Percentiles rank a stretch among this genome's conserved stretches.
Conservation (phyloP, 2,113 vertebrate genomes). For the Eonycteris spelaea region DNA sequence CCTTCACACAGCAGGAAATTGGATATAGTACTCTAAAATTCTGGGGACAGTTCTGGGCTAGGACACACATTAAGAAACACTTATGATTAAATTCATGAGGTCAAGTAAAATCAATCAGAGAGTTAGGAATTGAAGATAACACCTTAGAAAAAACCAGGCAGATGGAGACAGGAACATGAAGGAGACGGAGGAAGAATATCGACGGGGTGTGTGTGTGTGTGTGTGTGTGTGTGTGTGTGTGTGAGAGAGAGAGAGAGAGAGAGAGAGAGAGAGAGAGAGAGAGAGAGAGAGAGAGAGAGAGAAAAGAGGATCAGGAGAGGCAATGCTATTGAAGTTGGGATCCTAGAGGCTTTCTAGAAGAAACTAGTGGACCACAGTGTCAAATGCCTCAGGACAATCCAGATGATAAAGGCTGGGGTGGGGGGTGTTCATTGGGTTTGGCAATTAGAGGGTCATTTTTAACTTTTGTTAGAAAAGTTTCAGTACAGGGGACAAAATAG, state of each 20-base stretch:
- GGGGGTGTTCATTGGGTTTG: neutral
- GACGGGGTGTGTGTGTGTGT: neutral
- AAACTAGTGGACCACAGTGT: neutral
- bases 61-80: neutral
- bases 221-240: too few relatives aligned
- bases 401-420: neutral
- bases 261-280: too few relatives aligned
- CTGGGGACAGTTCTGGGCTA: neutral
- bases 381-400: neutral
- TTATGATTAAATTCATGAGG: neutral
- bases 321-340: neutral
- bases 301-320: neutral
- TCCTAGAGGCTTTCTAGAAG: neutral
- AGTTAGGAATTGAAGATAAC: neutral
- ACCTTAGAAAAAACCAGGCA: neutral
- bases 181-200: neutral
- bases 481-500: neutral
- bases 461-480: neutral
- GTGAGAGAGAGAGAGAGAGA: too few relatives aligned
- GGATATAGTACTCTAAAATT: neutral
- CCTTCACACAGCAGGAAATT: neutral
- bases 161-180: neutral
- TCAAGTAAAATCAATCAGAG: neutral
- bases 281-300: too few relatives aligned
- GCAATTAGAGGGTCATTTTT: neutral